phyloP scores from a whole-genome alignment of 2,888 invertebrate genomes.

The Macrophya annulata region DNA sequence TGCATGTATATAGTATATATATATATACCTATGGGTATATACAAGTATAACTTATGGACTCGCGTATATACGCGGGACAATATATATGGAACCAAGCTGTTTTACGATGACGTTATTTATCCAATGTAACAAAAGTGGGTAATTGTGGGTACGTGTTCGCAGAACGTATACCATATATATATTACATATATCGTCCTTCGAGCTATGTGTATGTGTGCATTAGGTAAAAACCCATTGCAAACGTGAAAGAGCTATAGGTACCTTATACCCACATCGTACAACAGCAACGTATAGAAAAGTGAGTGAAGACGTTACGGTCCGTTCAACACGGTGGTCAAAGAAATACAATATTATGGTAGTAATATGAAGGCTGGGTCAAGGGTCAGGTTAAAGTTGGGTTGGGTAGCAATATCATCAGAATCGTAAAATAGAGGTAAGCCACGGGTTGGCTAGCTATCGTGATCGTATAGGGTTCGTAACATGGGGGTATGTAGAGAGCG shows the following conservation, averaged over 20 bases:
- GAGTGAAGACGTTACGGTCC: constrained; percentile 32
- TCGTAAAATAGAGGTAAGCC: constrained; percentile 30
- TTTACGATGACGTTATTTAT: constrained; percentile 54
- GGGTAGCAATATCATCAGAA: constrained; percentile 38
- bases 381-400: neutral
- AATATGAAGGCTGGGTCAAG: constrained; percentile 19
- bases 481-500: neutral
- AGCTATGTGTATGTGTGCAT: neutral
- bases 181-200: neutral
- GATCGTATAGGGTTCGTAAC: constrained; percentile 7
- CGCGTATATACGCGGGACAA: constrained; percentile 9
- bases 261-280: neutral
- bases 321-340: constrained; percentile 27
- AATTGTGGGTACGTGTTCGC: constrained; percentile 35
- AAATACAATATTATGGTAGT: neutral
- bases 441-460: constrained; percentile 4
- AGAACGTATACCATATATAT: neutral
- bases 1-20: neutral
- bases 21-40: neutral
- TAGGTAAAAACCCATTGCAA: neutral
- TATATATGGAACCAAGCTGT: constrained; percentile 53
- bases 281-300: neutral
- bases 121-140: constrained; percentile 47
- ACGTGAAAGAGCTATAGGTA: neutral
- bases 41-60: constrained; percentile 24